Conservation (phyloP, 2,888 invertebrate species). For the Polydrusus cervinus region DNA sequence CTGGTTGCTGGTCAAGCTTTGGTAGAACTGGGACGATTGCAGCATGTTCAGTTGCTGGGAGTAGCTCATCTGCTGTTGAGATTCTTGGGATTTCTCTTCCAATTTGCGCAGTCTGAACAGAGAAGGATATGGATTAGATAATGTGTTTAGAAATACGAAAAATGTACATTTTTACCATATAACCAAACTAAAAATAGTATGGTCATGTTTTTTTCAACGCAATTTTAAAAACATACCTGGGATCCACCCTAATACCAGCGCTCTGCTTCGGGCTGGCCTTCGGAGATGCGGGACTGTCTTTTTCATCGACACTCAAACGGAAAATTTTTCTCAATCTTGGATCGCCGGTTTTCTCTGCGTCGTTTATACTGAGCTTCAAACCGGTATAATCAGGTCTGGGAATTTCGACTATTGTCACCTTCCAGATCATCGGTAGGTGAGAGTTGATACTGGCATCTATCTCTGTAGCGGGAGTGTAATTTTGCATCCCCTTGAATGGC, state of each 20-base stretch:
- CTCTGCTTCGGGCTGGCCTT: slow-evolving; percentile 70
- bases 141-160: background rate
- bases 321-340: slow-evolving; percentile 86
- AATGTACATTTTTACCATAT: too few relatives aligned
- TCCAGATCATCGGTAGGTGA: slow-evolving; percentile 84
- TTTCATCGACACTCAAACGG: slow-evolving; percentile 77
- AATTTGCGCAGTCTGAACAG: slow-evolving; percentile 63
- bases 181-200: too few relatives aligned
- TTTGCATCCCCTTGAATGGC: slow-evolving; percentile 85
- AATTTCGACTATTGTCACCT: slow-evolving; percentile 76
- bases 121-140: too few relatives aligned
- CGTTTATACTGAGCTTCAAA: slow-evolving; percentile 80
- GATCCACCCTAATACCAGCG: slow-evolving; percentile 63
- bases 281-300: slow-evolving; percentile 76
- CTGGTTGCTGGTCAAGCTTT: slow-evolving; percentile 81
- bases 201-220: too few relatives aligned
- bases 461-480: slow-evolving; percentile 89
- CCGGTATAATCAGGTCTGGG: slow-evolving; percentile 82
- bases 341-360: slow-evolving; percentile 83
- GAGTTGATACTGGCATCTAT: slow-evolving; percentile 88
- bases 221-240: slow-evolving; percentile 36
- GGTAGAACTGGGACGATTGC: slow-evolving; percentile 82
- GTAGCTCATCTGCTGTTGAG: slow-evolving; percentile 66
- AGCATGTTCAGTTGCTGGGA: slow-evolving; percentile 78
- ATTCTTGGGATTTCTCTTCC: slow-evolving; percentile 58